Evolutionary conservation across 2,797 vertebrate genomes (phyloP).

Genomic region (Garrulus glandarius): DNA sequence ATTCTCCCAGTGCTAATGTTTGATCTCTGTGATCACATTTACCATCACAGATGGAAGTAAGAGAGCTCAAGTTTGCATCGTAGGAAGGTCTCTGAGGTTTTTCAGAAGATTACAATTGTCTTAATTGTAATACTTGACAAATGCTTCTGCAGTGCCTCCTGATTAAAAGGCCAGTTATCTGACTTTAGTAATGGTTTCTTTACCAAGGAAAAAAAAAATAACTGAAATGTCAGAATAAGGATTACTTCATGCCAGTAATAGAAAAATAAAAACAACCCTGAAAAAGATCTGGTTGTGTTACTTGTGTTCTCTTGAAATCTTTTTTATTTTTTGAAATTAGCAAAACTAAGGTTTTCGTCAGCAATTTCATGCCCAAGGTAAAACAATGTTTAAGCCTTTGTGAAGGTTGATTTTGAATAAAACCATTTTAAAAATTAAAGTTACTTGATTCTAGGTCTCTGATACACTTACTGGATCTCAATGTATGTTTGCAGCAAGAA

Average conservation of each 20-base stretch:
- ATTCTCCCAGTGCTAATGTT: not conserved
- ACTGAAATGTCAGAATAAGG: not conserved
- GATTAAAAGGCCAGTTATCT: not conserved
- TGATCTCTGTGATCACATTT: not conserved
- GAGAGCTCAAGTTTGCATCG: not conserved
- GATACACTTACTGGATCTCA: not conserved
- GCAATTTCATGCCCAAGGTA: not conserved
- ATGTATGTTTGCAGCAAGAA: not conserved
- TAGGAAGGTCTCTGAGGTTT: not conserved
- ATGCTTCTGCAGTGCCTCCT: conserved; percentile 15
- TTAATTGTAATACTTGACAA: conserved; percentile 23
- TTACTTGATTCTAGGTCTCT: not conserved
- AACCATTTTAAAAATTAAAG: not conserved
- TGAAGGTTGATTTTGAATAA: not conserved
- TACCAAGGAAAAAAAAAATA: not conserved
- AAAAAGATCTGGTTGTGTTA: not conserved
- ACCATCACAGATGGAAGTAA: not conserved
- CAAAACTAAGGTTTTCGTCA: not conserved
- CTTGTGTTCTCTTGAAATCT: not conserved
- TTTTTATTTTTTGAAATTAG: not conserved
- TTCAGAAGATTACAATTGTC: not conserved
- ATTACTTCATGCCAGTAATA: not conserved
- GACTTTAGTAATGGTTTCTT: not conserved
- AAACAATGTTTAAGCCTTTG: not conserved
- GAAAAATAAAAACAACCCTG: not conserved